These are phyloP conservation scores for Orchesella cincta DNA, from an alignment of 1,140 invertebrate species.

Conservation along the genomic window DNA sequence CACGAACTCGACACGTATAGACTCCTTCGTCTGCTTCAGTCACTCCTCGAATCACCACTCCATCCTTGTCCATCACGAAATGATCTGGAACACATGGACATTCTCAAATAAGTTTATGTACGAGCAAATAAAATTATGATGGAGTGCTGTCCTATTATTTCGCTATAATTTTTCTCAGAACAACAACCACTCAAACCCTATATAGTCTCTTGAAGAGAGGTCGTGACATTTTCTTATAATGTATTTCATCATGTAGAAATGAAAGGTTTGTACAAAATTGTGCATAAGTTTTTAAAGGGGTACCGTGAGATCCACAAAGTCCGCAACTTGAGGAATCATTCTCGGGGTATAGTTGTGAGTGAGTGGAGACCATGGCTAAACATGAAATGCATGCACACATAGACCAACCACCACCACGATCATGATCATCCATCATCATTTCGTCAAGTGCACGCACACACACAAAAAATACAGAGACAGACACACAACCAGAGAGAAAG, in stretches of 20 bases:
- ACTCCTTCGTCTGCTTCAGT: conserved; percentile 73
- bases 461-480: not conserved
- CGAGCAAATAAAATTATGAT: too few species aligned
- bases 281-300: too few species aligned
- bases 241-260: too few species aligned
- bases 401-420: not conserved
- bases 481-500: not conserved
- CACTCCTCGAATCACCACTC: conserved; percentile 75
- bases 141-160: too few species aligned
- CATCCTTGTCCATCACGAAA: conserved; percentile 73
- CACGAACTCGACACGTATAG: conserved; percentile 81
- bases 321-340: too few species aligned
- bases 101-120: too few species aligned
- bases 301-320: too few species aligned
- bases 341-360: conserved; percentile 18
- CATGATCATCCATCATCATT: conserved; percentile 22
- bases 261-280: too few species aligned
- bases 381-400: not conserved
- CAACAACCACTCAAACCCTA: too few species aligned
- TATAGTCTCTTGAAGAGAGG: too few species aligned
- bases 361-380: conserved; percentile 11
- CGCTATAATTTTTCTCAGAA: too few species aligned
- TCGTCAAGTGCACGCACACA: not conserved
- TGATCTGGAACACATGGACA: conserved; percentile 61
- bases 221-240: too few species aligned